Conservation (phyloP, 2,797 vertebrate species). For the Agapornis canus region DNA sequence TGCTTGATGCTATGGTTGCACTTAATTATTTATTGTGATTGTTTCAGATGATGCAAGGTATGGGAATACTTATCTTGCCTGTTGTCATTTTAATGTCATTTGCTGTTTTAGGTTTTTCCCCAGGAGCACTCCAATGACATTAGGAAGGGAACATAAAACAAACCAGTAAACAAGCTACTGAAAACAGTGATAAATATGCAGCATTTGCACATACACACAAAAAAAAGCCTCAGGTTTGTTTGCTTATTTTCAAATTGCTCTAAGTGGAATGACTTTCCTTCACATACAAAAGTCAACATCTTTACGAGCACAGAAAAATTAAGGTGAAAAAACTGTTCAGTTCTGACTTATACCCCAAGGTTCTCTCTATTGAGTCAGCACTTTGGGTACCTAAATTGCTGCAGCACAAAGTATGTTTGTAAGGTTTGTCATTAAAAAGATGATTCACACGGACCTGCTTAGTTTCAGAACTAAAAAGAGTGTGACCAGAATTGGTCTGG, state of each 20-base stretch:
- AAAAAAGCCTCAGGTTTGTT: not conserved
- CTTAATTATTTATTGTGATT: conserved; percentile 45
- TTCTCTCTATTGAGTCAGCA: not conserved
- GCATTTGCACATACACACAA: not conserved
- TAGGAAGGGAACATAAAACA: conserved; percentile 24
- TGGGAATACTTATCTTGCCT: conserved; percentile 16
- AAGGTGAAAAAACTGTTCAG: not conserved
- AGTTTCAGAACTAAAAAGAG: not conserved
- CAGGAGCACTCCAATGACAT: conserved; percentile 26
- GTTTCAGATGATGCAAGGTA: not conserved
- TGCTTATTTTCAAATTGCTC: not conserved
- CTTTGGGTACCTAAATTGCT: not conserved
- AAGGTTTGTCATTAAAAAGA: not conserved
- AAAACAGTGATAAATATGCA: conserved; percentile 11
- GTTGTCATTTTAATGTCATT: conserved; percentile 8
- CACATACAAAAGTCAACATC: not conserved
- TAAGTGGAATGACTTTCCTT: not conserved
- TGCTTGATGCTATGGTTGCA: not conserved
- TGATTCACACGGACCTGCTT: not conserved
- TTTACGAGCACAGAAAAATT: not conserved
- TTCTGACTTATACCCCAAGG: not conserved
- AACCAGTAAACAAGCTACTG: conserved; percentile 19
- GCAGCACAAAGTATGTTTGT: not conserved
- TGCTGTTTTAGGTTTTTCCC: conserved; percentile 12
- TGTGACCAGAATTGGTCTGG: not conserved